Evolutionary conservation across 2,113 vertebrate genomes (phyloP), one percentile per base, ranked within the genome.

Genomic region (Pleuronectes platessa): DNA sequence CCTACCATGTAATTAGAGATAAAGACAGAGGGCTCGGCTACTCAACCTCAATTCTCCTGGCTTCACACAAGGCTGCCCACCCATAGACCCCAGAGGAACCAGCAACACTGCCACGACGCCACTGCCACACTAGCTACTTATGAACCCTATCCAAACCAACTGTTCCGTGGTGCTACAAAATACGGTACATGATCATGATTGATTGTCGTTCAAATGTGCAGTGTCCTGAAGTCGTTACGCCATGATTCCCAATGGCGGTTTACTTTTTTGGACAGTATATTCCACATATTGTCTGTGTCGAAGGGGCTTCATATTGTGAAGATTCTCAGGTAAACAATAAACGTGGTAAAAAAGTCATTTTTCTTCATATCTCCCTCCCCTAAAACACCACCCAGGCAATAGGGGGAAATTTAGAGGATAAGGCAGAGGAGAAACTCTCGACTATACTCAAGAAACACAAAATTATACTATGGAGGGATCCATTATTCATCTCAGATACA

Each of bases 401-500:
- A 13, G 42, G 77, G 68, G 15, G 35, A 51, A 42, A 68, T 89
- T 83, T 86, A 66, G 75, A 75, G 79, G 71, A 89, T 77, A 88
- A 78, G 59, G 79, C 83, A 75, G 85, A 89, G 85, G 79, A 90
- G 65, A 76, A 91, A 86, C 64, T 87, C 80, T 76, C 81, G 56
- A 92, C 88, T 86, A 90, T 85, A 92, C 92, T 93, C 91, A 92
- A 89, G 83, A 89, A 90, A 93, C 79, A 93, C 82, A 92, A 93
- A 93, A 94, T 92, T 91, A 94, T 92, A 92, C 92, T 87, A 90
- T 74, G 75, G 89, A 83, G 70, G 87, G 89, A 94, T 93, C 94
- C 93, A 95, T 94, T 94, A 94, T 94, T 94, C 94, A 95, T 94
- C 93, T 93, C 90, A 81, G 91, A 94, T 93, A 92, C 92, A 94